These are phyloP conservation scores for Desoria tigrina DNA, from an alignment of 2,888 invertebrate species.

Conservation along the genomic window DNA sequence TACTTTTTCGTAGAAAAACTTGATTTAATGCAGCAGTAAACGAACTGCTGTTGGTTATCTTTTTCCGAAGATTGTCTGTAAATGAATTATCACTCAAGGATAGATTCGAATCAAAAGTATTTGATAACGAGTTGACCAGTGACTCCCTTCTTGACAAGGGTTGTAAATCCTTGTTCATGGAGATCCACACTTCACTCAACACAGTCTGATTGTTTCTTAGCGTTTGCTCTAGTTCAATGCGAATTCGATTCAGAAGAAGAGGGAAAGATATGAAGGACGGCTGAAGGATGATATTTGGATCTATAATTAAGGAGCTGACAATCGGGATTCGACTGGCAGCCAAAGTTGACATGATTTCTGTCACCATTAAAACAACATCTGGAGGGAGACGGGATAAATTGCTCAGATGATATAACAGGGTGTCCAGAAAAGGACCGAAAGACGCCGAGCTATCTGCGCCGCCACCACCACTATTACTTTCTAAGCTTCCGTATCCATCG, in stretches of 20 bases:
- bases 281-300: slow-evolving; percentile 48
- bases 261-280: slow-evolving; percentile 51
- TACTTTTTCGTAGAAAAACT: slow-evolving; percentile 33
- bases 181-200: slow-evolving; percentile 41
- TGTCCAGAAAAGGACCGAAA: slow-evolving; percentile 51
- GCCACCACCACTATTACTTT: slow-evolving; percentile 21
- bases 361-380: slow-evolving; percentile 48
- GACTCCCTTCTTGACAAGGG: not conserved
- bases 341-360: slow-evolving; percentile 45
- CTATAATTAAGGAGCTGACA: slow-evolving; percentile 45
- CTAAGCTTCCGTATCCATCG: slow-evolving; percentile 46
- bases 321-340: slow-evolving; percentile 49
- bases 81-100: slow-evolving; percentile 34
- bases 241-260: slow-evolving; percentile 48
- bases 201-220: slow-evolving; percentile 30
- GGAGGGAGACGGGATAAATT: slow-evolving; percentile 43
- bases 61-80: slow-evolving; percentile 35
- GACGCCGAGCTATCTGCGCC: slow-evolving; percentile 26
- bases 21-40: slow-evolving; percentile 30
- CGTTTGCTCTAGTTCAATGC: slow-evolving; percentile 45
- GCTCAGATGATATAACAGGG: slow-evolving; percentile 40
- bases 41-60: slow-evolving; percentile 26
- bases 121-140: slow-evolving; percentile 4
- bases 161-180: slow-evolving; percentile 23
- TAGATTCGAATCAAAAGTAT: slow-evolving; percentile 8